These are phyloP conservation scores for Zaprionus capensis DNA, from an alignment of 1,140 invertebrate genomes.

Conservation along the genomic window DNA sequence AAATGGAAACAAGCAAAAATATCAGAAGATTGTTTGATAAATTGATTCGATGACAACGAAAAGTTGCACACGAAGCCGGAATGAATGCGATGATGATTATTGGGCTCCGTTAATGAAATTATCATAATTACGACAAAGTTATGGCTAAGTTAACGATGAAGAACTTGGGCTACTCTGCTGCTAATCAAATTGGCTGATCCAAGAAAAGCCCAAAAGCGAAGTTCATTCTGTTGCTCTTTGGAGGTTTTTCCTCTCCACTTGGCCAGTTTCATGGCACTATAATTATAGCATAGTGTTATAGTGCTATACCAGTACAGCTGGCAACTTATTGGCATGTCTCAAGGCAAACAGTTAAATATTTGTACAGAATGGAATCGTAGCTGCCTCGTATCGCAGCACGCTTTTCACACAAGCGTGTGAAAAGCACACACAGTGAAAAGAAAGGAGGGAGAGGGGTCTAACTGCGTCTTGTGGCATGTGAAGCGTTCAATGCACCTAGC, in stretches of 20 bases:
- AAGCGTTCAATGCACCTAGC: slow-evolving; percentile 45
- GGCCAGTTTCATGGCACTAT: not conserved
- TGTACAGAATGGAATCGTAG: slow-evolving; percentile 52
- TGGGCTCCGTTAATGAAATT: slow-evolving; percentile 55
- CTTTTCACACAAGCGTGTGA: slow-evolving; percentile 74
- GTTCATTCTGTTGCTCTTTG: not conserved
- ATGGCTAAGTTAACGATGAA: not conserved
- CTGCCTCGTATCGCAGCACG: slow-evolving; percentile 59
- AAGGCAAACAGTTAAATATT: slow-evolving; percentile 68
- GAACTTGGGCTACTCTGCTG: not conserved
- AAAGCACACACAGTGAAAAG: slow-evolving; percentile 51
- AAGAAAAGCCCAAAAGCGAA: not conserved
- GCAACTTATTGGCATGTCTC: not conserved
- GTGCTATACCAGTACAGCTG: too few species aligned
- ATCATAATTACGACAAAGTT: slow-evolving; percentile 29
- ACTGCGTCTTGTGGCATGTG: slow-evolving; percentile 10
- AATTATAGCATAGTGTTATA: slow-evolving; percentile 26
- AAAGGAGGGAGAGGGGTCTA: not conserved
- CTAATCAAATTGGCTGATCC: not conserved
- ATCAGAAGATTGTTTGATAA: slow-evolving; percentile 19
- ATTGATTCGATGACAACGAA: slow-evolving; percentile 28
- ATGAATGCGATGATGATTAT: slow-evolving; percentile 32
- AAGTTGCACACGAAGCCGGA: slow-evolving; percentile 60
- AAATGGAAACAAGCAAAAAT: slow-evolving; percentile 19
- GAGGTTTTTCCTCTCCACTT: slow-evolving; percentile 7